phyloP scores from a whole-genome alignment of 2,113 vertebrate species.

The Colius striatus region DNA sequence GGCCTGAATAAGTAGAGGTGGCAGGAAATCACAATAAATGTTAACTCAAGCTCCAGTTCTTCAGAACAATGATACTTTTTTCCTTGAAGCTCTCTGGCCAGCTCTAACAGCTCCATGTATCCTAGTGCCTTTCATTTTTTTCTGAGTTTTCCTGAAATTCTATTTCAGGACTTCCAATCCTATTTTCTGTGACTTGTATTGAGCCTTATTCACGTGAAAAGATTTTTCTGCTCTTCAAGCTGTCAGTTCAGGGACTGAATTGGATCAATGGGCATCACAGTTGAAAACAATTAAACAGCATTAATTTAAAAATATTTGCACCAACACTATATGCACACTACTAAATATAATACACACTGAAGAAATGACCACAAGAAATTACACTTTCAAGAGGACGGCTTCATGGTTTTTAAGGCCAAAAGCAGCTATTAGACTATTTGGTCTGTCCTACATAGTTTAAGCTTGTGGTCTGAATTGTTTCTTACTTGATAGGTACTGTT shows the following conservation, averaged over 20 bases:
- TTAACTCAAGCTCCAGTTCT: neutral
- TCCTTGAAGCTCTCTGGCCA: neutral
- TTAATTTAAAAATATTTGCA: neutral
- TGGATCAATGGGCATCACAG: neutral
- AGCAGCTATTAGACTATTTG: neutral
- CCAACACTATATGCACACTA: neutral
- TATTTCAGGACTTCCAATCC: neutral
- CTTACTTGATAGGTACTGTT: constrained; percentile 92
- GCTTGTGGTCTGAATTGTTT: neutral
- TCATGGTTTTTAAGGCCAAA: neutral
- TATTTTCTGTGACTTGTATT: neutral
- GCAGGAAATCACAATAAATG: neutral
- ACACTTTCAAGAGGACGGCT: neutral
- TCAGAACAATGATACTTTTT: neutral
- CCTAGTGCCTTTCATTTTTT: neutral
- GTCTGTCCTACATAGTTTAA: neutral
- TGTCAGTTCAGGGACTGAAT: neutral
- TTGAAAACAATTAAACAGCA: neutral
- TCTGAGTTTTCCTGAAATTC: neutral
- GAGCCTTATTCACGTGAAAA: neutral
- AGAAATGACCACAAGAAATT: neutral
- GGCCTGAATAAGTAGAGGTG: neutral
- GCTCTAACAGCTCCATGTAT: neutral
- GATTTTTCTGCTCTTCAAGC: neutral
- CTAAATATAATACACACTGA: neutral